phyloP scores from a whole-genome alignment of 2,888 invertebrate species.

The Lycaena phlaeas region DNA sequence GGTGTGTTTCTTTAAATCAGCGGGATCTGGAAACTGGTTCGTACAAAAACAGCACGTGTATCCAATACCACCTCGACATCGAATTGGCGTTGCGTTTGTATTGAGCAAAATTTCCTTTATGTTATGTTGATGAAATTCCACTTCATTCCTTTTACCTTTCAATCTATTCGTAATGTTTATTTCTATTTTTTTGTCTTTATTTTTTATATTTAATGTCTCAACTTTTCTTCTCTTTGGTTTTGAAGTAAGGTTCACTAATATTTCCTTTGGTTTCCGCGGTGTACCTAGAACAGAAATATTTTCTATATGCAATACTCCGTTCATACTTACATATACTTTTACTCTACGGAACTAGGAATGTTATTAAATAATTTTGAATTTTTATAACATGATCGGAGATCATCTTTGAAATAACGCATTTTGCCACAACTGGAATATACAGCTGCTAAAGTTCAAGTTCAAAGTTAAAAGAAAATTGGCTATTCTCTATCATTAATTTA shows the following conservation, averaged over 20 bases:
- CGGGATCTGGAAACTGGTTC: slow-evolving; percentile 32
- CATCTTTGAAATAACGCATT: too few relatives aligned
- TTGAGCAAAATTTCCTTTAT: slow-evolving; percentile 34
- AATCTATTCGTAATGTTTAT: background rate
- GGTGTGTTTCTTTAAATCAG: slow-evolving; percentile 39
- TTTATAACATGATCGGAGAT: too few relatives aligned
- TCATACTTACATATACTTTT: too few relatives aligned
- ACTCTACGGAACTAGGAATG: too few relatives aligned
- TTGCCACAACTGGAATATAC: too few relatives aligned
- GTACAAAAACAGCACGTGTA: slow-evolving; percentile 44
- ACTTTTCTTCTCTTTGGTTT: slow-evolving; percentile 11
- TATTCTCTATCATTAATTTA: too few relatives aligned
- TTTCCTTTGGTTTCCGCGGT: slow-evolving; percentile 14
- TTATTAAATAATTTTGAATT: too few relatives aligned
- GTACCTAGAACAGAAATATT: slow-evolving; percentile 24
- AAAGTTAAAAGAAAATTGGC: too few relatives aligned
- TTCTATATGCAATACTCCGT: slow-evolving; percentile 9
- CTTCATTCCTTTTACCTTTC: slow-evolving; percentile 15
- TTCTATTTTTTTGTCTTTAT: slow-evolving; percentile 6
- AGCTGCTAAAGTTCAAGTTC: too few relatives aligned
- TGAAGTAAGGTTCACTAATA: slow-evolving; percentile 1
- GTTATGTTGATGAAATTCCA: slow-evolving; percentile 35
- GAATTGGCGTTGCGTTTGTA: slow-evolving; percentile 52
- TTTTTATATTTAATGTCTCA: background rate
- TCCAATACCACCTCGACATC: slow-evolving; percentile 35